Evolutionary conservation across 2,113 vertebrate genomes (phyloP).

Genomic region (Psammodynastes pulverulentus): DNA sequence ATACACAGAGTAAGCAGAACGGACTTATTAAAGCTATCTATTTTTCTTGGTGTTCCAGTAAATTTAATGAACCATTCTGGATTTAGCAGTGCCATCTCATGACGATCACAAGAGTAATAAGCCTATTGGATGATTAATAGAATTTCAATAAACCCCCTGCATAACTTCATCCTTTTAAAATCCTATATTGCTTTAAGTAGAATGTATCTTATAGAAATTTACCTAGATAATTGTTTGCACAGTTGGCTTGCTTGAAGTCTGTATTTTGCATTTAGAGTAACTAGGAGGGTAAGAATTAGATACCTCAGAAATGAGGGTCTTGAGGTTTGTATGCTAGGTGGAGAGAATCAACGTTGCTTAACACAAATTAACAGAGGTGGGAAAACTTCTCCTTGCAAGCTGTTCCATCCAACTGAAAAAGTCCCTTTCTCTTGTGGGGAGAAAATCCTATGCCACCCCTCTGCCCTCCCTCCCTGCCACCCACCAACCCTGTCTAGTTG

Average conservation of each 20-base stretch:
- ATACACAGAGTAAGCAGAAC: conserved; percentile 72
- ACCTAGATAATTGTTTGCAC: neutral
- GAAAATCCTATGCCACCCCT: neutral
- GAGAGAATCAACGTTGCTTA: neutral
- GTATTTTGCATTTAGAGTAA: neutral
- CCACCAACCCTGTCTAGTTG: neutral
- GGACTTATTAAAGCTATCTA: conserved; percentile 75
- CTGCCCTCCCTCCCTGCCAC: neutral
- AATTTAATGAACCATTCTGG: conserved; percentile 72
- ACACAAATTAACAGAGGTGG: rapidly evolving
- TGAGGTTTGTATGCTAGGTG: neutral
- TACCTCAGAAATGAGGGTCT: neutral
- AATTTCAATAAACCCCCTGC: conserved; percentile 40
- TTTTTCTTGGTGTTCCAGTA: conserved; percentile 73
- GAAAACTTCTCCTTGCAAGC: neutral
- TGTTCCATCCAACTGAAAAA: neutral
- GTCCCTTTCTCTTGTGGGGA: neutral
- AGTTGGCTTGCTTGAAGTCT: conserved; percentile 7
- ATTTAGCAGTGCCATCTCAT: conserved; percentile 61
- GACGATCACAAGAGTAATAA: conserved; percentile 61
- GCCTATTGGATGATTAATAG: conserved; percentile 66
- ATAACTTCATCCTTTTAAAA: neutral
- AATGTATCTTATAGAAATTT: conserved; percentile 11
- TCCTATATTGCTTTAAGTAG: conserved; percentile 37
- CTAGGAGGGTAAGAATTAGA: neutral